These are phyloP conservation scores for Bergia puertoricense DNA, from an alignment of 92 coral and sea anemone species.

Conservation along the genomic window DNA sequence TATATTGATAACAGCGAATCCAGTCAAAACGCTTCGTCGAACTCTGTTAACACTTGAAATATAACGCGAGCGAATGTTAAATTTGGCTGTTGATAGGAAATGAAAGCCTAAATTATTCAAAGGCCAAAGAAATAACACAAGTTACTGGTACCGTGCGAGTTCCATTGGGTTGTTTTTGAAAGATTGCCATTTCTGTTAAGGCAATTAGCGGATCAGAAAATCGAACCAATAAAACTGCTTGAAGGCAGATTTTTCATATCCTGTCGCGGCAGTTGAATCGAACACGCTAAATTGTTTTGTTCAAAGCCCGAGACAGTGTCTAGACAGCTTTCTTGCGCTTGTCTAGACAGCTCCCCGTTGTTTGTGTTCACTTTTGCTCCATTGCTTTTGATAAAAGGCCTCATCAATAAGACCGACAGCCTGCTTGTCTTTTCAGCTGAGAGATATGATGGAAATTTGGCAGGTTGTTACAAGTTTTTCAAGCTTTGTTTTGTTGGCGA, in stretches of 20 bases:
- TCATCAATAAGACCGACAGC: constrained; percentile 24
- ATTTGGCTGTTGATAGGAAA: neutral
- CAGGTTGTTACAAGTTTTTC: neutral
- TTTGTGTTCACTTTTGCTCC: constrained; percentile 57
- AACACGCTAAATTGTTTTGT: constrained; percentile 74
- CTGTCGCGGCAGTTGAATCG: constrained; percentile 56
- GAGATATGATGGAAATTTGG: constrained; percentile 4
- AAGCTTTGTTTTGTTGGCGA: neutral
- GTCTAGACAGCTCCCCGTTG: constrained; percentile 66
- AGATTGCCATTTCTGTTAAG: constrained; percentile 63
- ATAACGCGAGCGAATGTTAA: neutral
- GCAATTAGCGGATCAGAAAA: constrained; percentile 67
- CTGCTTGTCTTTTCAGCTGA: constrained; percentile 28
- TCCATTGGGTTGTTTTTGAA: constrained; percentile 63
- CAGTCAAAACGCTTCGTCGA: neutral
- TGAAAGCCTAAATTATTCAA: constrained; percentile 57
- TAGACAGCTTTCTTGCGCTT: constrained; percentile 68
- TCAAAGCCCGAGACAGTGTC: constrained; percentile 66
- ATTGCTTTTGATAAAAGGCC: constrained; percentile 51
- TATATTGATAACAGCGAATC: constrained; percentile 1
- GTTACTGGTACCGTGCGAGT: constrained; percentile 66
- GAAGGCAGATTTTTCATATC: constrained; percentile 17
- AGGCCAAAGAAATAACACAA: constrained; percentile 45
- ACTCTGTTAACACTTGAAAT: neutral
- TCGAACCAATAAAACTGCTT: constrained; percentile 61